These are phyloP conservation scores for Iselma pallidipennis DNA, from an alignment of 2,888 invertebrate species.

Conservation along the genomic window DNA sequence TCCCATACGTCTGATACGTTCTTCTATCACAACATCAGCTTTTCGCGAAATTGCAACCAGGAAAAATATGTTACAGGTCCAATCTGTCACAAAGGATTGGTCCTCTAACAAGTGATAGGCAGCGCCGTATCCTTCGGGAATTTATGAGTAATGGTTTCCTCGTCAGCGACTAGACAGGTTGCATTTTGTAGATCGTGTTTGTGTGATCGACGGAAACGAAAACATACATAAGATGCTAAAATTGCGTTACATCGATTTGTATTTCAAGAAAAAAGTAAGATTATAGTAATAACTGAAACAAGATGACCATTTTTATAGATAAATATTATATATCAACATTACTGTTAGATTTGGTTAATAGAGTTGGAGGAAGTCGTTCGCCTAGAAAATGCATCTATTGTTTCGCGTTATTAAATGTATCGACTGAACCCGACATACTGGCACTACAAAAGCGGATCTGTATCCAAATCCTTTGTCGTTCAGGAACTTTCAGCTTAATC, in stretches of 20 bases:
- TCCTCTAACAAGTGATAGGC: slow-evolving; percentile 54
- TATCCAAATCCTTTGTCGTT: slow-evolving; percentile 25
- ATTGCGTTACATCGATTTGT: not conserved
- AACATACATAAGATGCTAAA: not conserved
- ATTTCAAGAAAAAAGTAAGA: not conserved
- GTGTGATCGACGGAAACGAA: slow-evolving; percentile 15
- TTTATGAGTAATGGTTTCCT: slow-evolving; percentile 55
- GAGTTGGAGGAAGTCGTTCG: slow-evolving; percentile 6
- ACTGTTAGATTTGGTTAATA: slow-evolving; percentile 7
- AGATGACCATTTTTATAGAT: not conserved
- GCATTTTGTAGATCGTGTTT: slow-evolving; percentile 20
- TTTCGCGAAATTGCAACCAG: slow-evolving; percentile 43
- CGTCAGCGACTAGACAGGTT: slow-evolving; percentile 36
- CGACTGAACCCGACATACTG: slow-evolving; percentile 11
- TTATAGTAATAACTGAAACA: not conserved
- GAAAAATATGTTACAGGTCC: slow-evolving; percentile 51
- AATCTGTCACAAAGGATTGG: slow-evolving; percentile 55
- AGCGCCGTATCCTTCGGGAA: slow-evolving; percentile 48
- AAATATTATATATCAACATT: not conserved
- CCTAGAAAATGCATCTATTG: slow-evolving; percentile 14
- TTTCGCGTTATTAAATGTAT: slow-evolving; percentile 18
- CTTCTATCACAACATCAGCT: slow-evolving; percentile 20
- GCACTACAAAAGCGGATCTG: slow-evolving; percentile 21
- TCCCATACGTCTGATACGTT: slow-evolving; percentile 15
- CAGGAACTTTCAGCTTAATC: slow-evolving; percentile 21